Evolutionary conservation across 2,888 invertebrate species (phyloP).

Genomic region (Allacma fusca): DNA sequence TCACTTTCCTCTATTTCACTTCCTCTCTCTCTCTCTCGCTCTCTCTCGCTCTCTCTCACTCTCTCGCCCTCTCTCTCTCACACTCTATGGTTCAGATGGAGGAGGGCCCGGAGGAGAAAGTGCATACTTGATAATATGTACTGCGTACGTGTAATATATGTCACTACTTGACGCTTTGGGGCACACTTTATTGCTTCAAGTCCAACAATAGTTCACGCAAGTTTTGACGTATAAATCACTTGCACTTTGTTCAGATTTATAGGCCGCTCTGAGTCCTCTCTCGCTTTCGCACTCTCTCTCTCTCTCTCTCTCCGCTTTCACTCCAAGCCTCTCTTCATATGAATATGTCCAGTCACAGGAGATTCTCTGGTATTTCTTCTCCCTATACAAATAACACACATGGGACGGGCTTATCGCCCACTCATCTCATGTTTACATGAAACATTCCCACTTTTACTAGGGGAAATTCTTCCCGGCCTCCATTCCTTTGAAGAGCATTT

Average conservation of each 20-base stretch:
- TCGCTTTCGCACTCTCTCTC: too few relatives aligned
- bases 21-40: not conserved
- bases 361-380: too few relatives aligned
- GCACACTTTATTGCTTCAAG: conserved; percentile 54
- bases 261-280: conserved; percentile 27
- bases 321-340: not conserved
- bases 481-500: too few relatives aligned
- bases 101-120: not conserved
- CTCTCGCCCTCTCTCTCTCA: not conserved
- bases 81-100: not conserved
- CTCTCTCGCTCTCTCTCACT: not conserved
- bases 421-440: conserved; percentile 20
- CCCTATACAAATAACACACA: too few relatives aligned
- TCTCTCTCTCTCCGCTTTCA: not conserved
- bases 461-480: too few relatives aligned
- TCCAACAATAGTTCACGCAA: conserved; percentile 40
- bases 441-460: too few relatives aligned
- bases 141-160: conserved; percentile 53
- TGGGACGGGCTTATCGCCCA: conserved; percentile 2
- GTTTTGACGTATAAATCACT: conserved; percentile 48
- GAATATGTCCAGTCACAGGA: not conserved
- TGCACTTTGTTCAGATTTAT: conserved; percentile 45
- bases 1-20: not conserved
- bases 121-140: not conserved
- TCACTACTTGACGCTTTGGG: conserved; percentile 56